Conservation (phyloP, 1,140 invertebrate genomes). For the Dryas iulia region DNA sequence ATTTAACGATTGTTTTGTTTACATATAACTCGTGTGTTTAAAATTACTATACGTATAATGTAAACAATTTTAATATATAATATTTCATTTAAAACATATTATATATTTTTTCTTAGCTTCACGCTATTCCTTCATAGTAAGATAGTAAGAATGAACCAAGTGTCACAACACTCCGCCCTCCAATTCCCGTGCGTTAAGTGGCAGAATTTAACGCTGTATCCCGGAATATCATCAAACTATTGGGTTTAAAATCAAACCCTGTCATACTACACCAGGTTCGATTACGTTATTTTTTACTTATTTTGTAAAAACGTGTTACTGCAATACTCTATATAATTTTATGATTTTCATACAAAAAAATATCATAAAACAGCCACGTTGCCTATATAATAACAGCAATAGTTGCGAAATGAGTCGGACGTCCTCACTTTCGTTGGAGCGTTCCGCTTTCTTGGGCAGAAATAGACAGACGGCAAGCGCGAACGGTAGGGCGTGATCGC, state of each 20-base stretch:
- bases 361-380: background rate
- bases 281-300: too few relatives aligned
- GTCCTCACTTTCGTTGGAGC: conserved; percentile 31
- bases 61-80: background rate
- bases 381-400: background rate
- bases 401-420: conserved; percentile 28
- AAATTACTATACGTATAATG: background rate
- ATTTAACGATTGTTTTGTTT: conserved; percentile 7
- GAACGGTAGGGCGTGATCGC: conserved; percentile 44
- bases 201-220: too few relatives aligned
- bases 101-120: too few relatives aligned
- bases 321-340: too few relatives aligned
- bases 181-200: too few relatives aligned
- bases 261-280: too few relatives aligned
- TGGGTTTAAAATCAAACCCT: too few relatives aligned
- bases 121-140: too few relatives aligned
- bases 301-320: too few relatives aligned
- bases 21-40: background rate
- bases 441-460: conserved; percentile 69
- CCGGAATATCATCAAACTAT: too few relatives aligned
- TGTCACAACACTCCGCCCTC: too few relatives aligned
- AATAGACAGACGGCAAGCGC: conserved; percentile 47
- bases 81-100: background rate
- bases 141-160: too few relatives aligned
- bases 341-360: background rate